These are phyloP conservation scores for Notechis scutatus DNA, from an alignment of 2,113 vertebrate genomes.

Conservation along the genomic window DNA sequence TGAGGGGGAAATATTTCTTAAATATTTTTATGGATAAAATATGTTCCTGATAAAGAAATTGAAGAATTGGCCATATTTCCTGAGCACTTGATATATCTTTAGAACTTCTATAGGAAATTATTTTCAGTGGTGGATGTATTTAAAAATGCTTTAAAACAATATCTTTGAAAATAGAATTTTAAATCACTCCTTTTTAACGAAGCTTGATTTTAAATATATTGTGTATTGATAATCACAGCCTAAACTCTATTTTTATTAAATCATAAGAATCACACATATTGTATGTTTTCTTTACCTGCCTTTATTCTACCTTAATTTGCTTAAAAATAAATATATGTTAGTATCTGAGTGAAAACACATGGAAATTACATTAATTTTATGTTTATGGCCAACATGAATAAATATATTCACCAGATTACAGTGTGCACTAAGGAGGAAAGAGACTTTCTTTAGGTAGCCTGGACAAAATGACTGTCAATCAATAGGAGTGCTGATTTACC, in stretches of 20 bases:
- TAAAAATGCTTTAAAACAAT: constrained; percentile 19
- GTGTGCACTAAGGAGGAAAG: neutral
- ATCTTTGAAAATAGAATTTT: neutral
- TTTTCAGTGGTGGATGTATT: neutral
- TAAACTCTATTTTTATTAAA: constrained; percentile 3
- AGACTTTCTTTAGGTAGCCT: neutral
- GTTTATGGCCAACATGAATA: neutral
- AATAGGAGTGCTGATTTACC: too few species aligned
- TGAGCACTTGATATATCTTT: neutral
- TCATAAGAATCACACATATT: neutral
- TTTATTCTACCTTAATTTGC: neutral
- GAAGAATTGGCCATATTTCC: constrained; percentile 10
- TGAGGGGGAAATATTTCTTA: neutral
- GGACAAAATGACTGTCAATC: neutral
- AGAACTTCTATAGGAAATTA: constrained; percentile 7
- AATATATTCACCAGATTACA: neutral
- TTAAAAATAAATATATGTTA: constrained; percentile 5
- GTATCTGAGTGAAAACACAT: constrained; percentile 5
- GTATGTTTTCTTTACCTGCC: constrained; percentile 2
- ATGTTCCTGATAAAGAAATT: neutral
- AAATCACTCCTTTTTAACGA: constrained; percentile 3
- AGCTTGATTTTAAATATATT: constrained; percentile 14
- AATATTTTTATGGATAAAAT: constrained; percentile 8
- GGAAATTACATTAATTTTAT: constrained; percentile 13
- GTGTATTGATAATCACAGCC: neutral